Conservation (phyloP, 2,113 vertebrate species). For the Phalacrocorax carbo region DNA sequence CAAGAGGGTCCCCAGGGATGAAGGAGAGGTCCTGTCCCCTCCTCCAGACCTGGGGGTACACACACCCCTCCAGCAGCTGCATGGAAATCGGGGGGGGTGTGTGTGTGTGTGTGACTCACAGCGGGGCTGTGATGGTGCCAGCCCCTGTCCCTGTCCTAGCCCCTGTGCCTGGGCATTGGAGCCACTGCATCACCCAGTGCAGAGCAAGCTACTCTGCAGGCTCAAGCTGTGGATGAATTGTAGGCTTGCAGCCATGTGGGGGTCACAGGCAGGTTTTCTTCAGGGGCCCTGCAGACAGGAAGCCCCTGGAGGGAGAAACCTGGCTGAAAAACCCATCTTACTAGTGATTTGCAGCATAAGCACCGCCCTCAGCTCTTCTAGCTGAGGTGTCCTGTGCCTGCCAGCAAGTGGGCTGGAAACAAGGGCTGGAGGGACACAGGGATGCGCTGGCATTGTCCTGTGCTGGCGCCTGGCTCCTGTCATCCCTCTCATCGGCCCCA, state of each 20-base stretch:
- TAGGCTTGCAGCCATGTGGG: fast-evolving
- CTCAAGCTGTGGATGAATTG: neutral
- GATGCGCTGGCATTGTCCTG: fast-evolving
- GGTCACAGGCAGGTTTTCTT: neutral
- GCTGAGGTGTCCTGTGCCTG: neutral
- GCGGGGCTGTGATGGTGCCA: neutral
- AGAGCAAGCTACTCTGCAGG: fast-evolving
- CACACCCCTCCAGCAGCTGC: neutral
- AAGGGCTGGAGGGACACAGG: neutral
- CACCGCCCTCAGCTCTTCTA: neutral
- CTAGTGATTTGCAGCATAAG: neutral
- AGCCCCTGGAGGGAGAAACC: neutral
- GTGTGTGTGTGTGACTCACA: neutral
- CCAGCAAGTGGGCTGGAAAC: neutral
- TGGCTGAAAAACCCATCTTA: fast-evolving
- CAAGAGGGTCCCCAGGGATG: neutral
- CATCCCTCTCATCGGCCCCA: fast-evolving
- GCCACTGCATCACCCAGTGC: neutral
- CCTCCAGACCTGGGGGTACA: fast-evolving
- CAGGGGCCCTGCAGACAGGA: neutral
- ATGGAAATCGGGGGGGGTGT: neutral
- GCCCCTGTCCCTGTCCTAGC: neutral
- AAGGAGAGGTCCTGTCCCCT: neutral
- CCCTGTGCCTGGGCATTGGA: fast-evolving
- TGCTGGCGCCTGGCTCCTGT: fast-evolving